phyloP scores from a whole-genome alignment of 2,888 invertebrate genomes.

The Agrypnus murinus region DNA sequence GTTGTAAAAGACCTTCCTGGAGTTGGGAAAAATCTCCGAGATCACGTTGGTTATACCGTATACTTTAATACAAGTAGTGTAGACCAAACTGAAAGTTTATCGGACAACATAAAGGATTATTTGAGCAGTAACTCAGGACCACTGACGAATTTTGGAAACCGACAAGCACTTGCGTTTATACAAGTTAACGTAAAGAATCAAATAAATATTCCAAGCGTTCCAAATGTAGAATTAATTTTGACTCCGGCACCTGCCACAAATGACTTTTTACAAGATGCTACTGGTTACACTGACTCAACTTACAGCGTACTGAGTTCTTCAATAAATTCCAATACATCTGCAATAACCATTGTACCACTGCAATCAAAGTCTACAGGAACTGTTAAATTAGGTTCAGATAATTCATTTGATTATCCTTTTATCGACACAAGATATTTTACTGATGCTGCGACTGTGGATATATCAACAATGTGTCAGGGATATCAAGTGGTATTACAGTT shows the following conservation, averaged over 20 bases:
- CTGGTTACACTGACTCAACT: slow-evolving; percentile 56
- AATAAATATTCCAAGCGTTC: slow-evolving; percentile 53
- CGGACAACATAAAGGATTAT: slow-evolving; percentile 44
- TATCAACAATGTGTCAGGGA: slow-evolving; percentile 76
- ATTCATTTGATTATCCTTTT: slow-evolving; percentile 61
- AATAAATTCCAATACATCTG: slow-evolving; percentile 20
- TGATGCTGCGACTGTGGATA: slow-evolving; percentile 71
- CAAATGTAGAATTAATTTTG: slow-evolving; percentile 61
- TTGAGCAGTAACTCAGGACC: slow-evolving; percentile 54
- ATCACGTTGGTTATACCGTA: slow-evolving; percentile 82
- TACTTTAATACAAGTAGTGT: slow-evolving; percentile 77
- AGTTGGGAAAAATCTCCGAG: slow-evolving; percentile 85
- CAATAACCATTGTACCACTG: slow-evolving; percentile 58
- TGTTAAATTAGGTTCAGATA: slow-evolving; percentile 58
- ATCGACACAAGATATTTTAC: slow-evolving; percentile 60
- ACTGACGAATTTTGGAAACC: slow-evolving; percentile 56
- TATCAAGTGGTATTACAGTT: slow-evolving; percentile 68
- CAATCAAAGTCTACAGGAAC: slow-evolving; percentile 61
- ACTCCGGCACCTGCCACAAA: slow-evolving; percentile 60
- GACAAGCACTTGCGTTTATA: slow-evolving; percentile 54
- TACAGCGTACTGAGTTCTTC: slow-evolving; percentile 67
- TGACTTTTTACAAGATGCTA: slow-evolving; percentile 52
- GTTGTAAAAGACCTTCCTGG: slow-evolving; percentile 79
- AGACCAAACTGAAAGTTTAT: slow-evolving; percentile 31
- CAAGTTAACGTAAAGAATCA: slow-evolving; percentile 50